A percentile compares a stretch with the other conserved stretches of the same genome.
Evolutionary conservation across 2,113 vertebrate genomes (phyloP).

Genomic region (Chitala chitala): DNA sequence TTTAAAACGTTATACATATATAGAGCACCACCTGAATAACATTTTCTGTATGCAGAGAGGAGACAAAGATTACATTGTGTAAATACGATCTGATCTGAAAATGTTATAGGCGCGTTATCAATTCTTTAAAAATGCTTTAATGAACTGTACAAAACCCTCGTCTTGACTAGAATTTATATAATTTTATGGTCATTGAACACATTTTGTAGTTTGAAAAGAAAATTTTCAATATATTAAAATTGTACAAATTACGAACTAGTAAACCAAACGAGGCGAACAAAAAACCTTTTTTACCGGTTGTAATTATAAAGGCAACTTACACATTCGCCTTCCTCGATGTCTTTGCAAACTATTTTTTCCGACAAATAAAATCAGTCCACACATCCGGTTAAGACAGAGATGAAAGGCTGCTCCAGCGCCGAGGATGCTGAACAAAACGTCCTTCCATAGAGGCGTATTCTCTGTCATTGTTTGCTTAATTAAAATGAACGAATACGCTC

Average conservation of each 20-base stretch:
- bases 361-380: constrained; percentile 28
- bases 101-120: background rate
- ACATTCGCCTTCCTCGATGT: constrained; percentile 25
- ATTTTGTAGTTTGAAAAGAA: background rate
- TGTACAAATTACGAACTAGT: background rate
- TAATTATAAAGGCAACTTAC: constrained; percentile 31
- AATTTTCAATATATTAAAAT: no score
- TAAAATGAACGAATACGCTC: constrained; percentile 5
- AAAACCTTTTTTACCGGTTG: constrained; percentile 1
- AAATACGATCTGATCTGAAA: background rate
- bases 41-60: background rate
- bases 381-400: constrained; percentile 38
- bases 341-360: constrained; percentile 33
- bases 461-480: constrained; percentile 22
- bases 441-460: constrained; percentile 22
- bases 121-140: constrained; percentile 4
- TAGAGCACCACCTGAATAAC: background rate
- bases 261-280: background rate
- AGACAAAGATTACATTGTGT: constrained; percentile 20
- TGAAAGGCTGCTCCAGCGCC: constrained; percentile 16
- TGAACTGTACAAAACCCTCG: background rate
- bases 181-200: background rate
- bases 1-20: background rate
- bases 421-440: constrained; percentile 29
- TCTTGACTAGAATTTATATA: background rate